Evolutionary conservation across 53 echinoderm and acorn worm genomes (phyloP).

Genomic region (Paracentrotus lividus): DNA sequence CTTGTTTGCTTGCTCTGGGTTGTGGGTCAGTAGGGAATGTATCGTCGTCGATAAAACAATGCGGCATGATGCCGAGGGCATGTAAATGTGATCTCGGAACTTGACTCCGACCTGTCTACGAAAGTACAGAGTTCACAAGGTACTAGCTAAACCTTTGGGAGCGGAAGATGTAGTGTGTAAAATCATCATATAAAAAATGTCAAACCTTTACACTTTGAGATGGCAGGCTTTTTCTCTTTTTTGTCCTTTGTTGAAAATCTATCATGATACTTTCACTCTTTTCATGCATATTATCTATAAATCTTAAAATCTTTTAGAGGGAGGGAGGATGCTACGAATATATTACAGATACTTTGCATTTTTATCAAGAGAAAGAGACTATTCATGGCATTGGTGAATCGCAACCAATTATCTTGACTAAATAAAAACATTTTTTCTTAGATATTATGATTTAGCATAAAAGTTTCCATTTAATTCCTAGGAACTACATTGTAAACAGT

Average conservation of each 20-base stretch:
- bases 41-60: not conserved
- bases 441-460: too few species aligned
- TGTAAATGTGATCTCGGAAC: not conserved
- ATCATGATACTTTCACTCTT: too few species aligned
- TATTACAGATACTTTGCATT: too few species aligned
- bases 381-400: too few species aligned
- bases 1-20: not conserved
- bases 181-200: constrained; percentile 4
- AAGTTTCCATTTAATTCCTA: too few species aligned
- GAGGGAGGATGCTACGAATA: too few species aligned
- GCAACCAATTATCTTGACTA: too few species aligned
- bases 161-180: not conserved
- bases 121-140: not conserved
- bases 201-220: not conserved
- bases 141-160: not conserved
- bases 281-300: not conserved
- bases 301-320: too few species aligned
- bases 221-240: not conserved
- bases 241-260: not conserved
- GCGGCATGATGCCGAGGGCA: not conserved
- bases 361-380: too few species aligned
- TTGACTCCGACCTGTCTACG: not conserved
- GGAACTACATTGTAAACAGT: too few species aligned
- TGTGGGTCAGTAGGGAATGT: not conserved
- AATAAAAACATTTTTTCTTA: too few species aligned